A percentile compares a stretch with the other conserved stretches of the same genome.
These are phyloP conservation scores for Lithosia quadra DNA, from an alignment of 2,888 invertebrate genomes.

Conservation along the genomic window DNA sequence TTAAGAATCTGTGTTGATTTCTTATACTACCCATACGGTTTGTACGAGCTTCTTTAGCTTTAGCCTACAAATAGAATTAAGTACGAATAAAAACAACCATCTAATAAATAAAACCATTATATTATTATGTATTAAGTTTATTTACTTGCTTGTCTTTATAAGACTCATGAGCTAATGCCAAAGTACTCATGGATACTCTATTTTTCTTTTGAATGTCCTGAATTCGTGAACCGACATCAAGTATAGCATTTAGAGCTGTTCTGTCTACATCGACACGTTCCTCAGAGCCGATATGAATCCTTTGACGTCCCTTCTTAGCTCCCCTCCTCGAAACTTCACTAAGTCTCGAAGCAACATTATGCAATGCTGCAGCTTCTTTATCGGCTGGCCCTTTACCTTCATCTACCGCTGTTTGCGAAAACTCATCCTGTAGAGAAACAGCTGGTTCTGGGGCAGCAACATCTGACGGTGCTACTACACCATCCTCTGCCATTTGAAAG, in stretches of 20 bases:
- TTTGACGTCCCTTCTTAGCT: slow-evolving; percentile 53
- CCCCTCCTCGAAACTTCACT: slow-evolving; percentile 54
- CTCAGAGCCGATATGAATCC: slow-evolving; percentile 35
- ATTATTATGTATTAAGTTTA: slow-evolving; percentile 58
- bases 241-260: slow-evolving; percentile 76
- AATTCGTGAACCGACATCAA: slow-evolving; percentile 75
- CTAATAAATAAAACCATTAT: slow-evolving; percentile 59
- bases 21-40: slow-evolving; percentile 78
- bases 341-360: slow-evolving; percentile 39
- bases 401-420: background rate
- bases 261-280: slow-evolving; percentile 71
- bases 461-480: slow-evolving; percentile 8
- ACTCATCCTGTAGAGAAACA: background rate
- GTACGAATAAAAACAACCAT: slow-evolving; percentile 25
- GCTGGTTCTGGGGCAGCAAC: background rate
- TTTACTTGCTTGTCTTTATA: slow-evolving; percentile 85
- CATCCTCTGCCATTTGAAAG: slow-evolving; percentile 15
- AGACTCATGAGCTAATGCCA: slow-evolving; percentile 77
- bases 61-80: slow-evolving; percentile 80
- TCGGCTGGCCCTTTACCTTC: background rate
- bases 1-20: slow-evolving; percentile 88
- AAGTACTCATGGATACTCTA: slow-evolving; percentile 76
- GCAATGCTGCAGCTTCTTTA: background rate
- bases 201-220: slow-evolving; percentile 76
- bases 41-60: slow-evolving; percentile 88